Evolutionary conservation across 1,140 invertebrate species (phyloP), one percentile per base, ranked within the genome.

Genomic region (Teleogryllus occipitalis): DNA sequence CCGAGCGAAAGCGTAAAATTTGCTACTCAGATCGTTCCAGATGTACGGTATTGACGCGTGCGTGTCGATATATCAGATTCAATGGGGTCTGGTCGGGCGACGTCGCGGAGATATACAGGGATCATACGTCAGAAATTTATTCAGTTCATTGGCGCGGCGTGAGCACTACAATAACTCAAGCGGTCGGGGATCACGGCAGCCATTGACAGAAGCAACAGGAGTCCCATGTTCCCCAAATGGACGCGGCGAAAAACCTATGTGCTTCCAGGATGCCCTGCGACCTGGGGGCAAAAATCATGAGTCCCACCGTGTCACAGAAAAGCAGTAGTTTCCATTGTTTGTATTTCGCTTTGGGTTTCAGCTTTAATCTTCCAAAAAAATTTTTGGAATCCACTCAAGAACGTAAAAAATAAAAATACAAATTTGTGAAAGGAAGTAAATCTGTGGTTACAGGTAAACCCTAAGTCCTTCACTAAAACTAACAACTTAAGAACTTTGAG

Each of bases 51-150:
- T 65, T 65, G 54, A 65, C 54, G 18, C 2, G 54, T 65, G 54
- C 18, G 10, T 65, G 54, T 14, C 54, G 54, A 65, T 65, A 65
- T 65, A 65, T 65, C 54, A 65, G 54, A 7, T 18, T 65, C 54
- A 65, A 65, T 65, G 18, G 54, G 54, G 54, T 18, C 54, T 18
- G 27, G 54, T 65, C 54, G 10, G 10, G 54, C 2, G 54, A 65
- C 54, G 54, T 18, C 54, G 18, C 54, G 3, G 54, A 65, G 54
- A 65, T 65, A 65, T 65, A 65, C 54, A 65, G 54, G 54, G 54
- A 65, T 65, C 54, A 65, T 65, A 65, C 54, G 54, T 65, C 54
- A 65, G 54, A 65, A 65, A 65, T 65, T 65, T 65, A 65, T 65
- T 65, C 54, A 65, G 54, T 65, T 65, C 54, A 65, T 65, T 65